Percentiles rank a stretch among this genome's conserved stretches.
Evolutionary conservation across 1,140 invertebrate genomes (phyloP).

Genomic region (Monomorium pharaonis): DNA sequence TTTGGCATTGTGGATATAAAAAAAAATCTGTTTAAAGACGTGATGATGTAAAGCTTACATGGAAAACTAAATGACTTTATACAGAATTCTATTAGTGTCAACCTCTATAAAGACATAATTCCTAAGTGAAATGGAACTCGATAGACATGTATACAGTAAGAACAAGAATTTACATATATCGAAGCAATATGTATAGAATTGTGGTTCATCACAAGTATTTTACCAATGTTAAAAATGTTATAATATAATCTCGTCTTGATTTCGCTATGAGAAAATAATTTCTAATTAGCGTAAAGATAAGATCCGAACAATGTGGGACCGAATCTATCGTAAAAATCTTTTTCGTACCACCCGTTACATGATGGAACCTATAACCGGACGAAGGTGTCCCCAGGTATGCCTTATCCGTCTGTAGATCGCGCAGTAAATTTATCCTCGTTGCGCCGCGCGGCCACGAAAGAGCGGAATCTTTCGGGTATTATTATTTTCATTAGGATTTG

Average conservation of each 20-base stretch:
- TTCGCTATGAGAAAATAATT: not conserved
- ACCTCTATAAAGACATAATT: not conserved
- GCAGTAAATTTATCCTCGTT: conserved; percentile 82
- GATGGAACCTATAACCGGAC: conserved; percentile 77
- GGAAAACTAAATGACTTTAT: not conserved
- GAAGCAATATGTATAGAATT: not conserved
- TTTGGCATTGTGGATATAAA: not conserved
- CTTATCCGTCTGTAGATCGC: conserved; percentile 80
- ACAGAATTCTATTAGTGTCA: not conserved
- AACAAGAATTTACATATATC: not conserved
- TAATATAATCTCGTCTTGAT: too few species aligned
- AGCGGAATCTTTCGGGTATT: conserved; percentile 73
- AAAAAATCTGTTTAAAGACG: not conserved
- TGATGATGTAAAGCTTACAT: not conserved
- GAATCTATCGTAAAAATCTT: conserved; percentile 37
- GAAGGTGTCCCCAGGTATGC: conserved; percentile 82
- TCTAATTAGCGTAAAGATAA: conserved; percentile 22
- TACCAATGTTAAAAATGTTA: not conserved
- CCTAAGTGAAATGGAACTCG: not conserved
- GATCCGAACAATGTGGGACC: not conserved
- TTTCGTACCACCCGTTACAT: conserved; percentile 72
- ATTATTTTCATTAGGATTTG: conserved; percentile 84
- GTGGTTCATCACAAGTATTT: not conserved
- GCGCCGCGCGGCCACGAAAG: conserved; percentile 67
- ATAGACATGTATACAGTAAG: not conserved